Evolutionary conservation across 2,888 invertebrate genomes (phyloP).

Genomic region (Epiblema foenella): DNA sequence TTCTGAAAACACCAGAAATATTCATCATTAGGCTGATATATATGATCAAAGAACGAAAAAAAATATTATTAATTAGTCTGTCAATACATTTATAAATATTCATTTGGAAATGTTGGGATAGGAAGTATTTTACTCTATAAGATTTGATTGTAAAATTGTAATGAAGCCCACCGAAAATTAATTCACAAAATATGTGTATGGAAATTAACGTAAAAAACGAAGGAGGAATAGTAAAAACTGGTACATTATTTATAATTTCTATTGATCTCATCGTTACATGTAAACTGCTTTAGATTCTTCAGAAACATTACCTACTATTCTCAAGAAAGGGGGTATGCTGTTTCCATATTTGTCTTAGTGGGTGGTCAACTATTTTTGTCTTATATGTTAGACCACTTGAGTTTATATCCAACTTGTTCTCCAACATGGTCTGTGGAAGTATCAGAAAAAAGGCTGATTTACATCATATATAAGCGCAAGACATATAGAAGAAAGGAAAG

Average conservation of each 20-base stretch:
- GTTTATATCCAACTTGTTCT: background rate
- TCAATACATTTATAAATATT: background rate
- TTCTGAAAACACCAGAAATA: background rate
- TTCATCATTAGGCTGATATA: conserved; percentile 11
- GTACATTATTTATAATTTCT: conserved; percentile 34
- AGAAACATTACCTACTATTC: background rate
- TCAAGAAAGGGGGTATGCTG: background rate
- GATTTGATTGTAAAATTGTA: conserved; percentile 11
- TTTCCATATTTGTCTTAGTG: conserved; percentile 2
- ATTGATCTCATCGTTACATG: conserved; percentile 42
- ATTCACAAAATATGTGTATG: conserved; percentile 24
- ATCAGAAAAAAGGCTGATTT: conserved; percentile 22
- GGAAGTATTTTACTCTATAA: conserved; percentile 12
- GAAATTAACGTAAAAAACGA: conserved; percentile 10
- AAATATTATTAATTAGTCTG: background rate
- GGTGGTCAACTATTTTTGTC: background rate
- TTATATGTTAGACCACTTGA: background rate
- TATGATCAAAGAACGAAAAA: background rate
- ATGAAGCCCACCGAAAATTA: conserved; percentile 36
- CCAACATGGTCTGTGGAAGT: background rate
- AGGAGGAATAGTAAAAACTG: conserved; percentile 11
- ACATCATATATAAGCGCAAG: background rate
- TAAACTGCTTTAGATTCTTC: conserved; percentile 13
- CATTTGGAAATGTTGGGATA: background rate
- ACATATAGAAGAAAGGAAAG: background rate